A percentile compares a stretch with the other conserved stretches of the same genome.
Evolutionary conservation across 2,888 invertebrate genomes (phyloP).

Genomic region (Anthrax anthrax): DNA sequence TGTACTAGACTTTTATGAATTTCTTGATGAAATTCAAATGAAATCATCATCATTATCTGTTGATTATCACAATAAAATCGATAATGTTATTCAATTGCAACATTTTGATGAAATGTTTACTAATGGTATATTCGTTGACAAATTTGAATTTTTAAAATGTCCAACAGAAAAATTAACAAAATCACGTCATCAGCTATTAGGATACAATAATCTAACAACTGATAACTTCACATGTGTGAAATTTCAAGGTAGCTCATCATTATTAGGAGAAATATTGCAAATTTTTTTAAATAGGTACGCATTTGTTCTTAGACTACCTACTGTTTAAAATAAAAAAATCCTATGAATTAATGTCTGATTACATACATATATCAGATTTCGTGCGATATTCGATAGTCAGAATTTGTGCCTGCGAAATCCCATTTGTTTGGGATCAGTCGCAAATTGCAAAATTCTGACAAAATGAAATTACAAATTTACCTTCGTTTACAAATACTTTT

Average conservation of each 20-base stretch:
- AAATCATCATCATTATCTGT: too few species aligned
- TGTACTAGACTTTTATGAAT: constrained; percentile 75
- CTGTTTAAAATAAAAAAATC: too few species aligned
- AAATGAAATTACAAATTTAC: neutral
- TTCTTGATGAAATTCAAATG: constrained; percentile 43
- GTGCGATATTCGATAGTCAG: too few species aligned
- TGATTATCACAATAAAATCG: constrained; percentile 41
- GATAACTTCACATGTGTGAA: constrained; percentile 46
- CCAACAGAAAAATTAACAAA: constrained; percentile 15
- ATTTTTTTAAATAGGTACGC: neutral
- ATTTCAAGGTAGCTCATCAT: constrained; percentile 63
- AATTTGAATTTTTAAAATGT: constrained; percentile 52
- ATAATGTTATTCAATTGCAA: constrained; percentile 66
- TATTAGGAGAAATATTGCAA: constrained; percentile 45
- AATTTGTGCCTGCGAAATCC: too few species aligned
- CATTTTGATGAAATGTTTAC: constrained; percentile 77
- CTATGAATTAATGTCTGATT: too few species aligned
- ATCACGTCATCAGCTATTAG: constrained; percentile 43
- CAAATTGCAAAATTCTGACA: neutral
- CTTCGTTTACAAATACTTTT: too few species aligned
- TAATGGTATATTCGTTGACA: constrained; percentile 66
- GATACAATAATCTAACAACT: constrained; percentile 49
- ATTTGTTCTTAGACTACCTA: too few species aligned
- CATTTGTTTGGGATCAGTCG: too few species aligned
- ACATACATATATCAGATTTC: too few species aligned